Conservation (phyloP, 2,888 invertebrate genomes). For the Leistus spinibarbis region DNA sequence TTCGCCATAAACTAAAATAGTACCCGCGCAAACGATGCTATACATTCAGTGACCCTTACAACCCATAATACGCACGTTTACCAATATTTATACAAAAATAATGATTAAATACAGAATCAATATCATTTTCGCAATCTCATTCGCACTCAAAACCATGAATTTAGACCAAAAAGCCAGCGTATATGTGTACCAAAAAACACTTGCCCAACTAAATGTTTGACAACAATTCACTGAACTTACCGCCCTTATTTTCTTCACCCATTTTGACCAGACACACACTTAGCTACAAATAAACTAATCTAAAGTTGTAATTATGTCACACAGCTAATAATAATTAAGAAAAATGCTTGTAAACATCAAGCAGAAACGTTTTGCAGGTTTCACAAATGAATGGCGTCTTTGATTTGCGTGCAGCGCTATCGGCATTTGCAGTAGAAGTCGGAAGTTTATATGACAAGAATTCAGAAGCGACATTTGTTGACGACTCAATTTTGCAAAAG, state of each 20-base stretch:
- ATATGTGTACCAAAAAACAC: background rate
- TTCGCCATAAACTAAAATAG: background rate
- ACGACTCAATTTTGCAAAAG: background rate
- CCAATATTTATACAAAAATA: background rate
- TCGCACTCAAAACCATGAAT: background rate
- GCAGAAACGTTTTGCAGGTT: background rate
- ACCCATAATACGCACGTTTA: background rate
- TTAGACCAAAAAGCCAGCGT: background rate
- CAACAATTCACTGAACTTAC: background rate
- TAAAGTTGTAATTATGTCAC: background rate
- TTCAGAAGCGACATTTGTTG: background rate
- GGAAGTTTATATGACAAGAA: background rate
- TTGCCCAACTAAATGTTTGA: background rate
- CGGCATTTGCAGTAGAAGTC: background rate
- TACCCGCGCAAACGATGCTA: background rate
- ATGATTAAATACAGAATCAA: background rate
- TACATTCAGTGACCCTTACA: background rate
- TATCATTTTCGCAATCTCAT: background rate
- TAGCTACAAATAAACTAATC: background rate
- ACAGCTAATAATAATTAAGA: background rate
- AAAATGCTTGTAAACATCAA: background rate
- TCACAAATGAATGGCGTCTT: conserved; percentile 31
- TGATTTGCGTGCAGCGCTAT: conserved; percentile 20
- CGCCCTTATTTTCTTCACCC: conserved; percentile 16
- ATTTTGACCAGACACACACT: background rate